Conservation (phyloP, 2,888 invertebrate genomes). For the Drosophila kuntzei region DNA sequence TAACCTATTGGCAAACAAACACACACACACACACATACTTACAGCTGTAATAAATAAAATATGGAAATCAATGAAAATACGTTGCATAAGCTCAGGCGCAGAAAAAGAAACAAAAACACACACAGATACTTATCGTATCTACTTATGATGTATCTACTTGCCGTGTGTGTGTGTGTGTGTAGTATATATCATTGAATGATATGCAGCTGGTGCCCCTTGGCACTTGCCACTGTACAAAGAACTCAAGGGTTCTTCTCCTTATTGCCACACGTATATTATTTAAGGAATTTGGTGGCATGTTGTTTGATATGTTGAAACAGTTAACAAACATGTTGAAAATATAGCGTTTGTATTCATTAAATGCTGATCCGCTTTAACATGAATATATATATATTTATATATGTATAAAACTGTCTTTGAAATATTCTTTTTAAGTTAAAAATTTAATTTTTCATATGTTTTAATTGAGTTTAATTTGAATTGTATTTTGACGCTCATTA, state of each 20-base stretch:
- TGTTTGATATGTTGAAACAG: conserved; percentile 17
- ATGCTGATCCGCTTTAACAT: neutral
- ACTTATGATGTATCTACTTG: conserved; percentile 35
- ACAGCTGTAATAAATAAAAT: conserved; percentile 72
- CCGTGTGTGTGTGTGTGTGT: conserved; percentile 2
- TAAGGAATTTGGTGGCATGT: conserved; percentile 22
- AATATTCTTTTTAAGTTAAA: too few relatives aligned
- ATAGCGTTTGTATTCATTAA: neutral
- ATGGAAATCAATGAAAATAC: conserved; percentile 77
- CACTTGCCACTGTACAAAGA: conserved; percentile 20
- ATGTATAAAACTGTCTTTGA: too few relatives aligned
- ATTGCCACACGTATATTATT: conserved; percentile 40
- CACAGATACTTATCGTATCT: conserved; percentile 38
- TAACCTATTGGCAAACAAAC: conserved; percentile 65
- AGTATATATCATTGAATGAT: conserved; percentile 43
- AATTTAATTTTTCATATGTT: too few relatives aligned
- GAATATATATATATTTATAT: too few relatives aligned
- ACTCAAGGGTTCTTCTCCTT: conserved; percentile 2
- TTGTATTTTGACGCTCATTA: too few relatives aligned
- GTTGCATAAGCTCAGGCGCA: conserved; percentile 66
- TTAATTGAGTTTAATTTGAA: too few relatives aligned
- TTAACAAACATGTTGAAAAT: neutral
- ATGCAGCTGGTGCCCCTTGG: conserved; percentile 55
- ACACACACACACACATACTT: conserved; percentile 15
- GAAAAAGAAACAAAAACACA: conserved; percentile 1